Conservation (phyloP, 2,797 vertebrate species). For the Dendrocincla fuliginosa region DNA sequence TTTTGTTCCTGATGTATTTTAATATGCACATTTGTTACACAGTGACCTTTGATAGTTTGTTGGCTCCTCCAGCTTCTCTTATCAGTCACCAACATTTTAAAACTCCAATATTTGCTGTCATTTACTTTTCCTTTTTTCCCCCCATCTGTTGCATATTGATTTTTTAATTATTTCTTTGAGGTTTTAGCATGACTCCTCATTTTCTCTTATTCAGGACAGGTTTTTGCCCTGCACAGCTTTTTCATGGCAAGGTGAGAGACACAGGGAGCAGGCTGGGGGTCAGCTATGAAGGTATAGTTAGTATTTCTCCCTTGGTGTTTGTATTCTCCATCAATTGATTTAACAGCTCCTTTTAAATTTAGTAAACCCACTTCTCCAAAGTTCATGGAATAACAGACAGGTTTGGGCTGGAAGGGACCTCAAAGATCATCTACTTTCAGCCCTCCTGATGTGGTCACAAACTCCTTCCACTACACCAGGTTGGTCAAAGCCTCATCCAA, state of each 20-base stretch:
- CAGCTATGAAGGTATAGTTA: not conserved
- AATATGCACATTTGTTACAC: not conserved
- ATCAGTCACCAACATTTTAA: conserved; percentile 23
- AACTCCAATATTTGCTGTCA: conserved; percentile 13
- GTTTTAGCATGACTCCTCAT: not conserved
- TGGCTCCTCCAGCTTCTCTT: not conserved
- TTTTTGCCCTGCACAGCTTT: not conserved
- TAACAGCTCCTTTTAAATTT: not conserved
- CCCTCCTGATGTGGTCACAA: not conserved
- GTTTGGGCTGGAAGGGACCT: not conserved
- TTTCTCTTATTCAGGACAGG: not conserved
- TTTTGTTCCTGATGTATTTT: not conserved
- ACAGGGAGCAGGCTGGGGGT: not conserved
- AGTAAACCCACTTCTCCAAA: not conserved
- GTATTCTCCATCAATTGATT: not conserved
- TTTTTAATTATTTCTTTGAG: not conserved
- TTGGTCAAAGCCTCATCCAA: not conserved
- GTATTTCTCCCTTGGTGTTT: not conserved
- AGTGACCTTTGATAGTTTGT: conserved; percentile 35
- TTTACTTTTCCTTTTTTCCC: conserved; percentile 8
- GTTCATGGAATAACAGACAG: not conserved
- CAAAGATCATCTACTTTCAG: not conserved
- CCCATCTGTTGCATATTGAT: conserved; percentile 44
- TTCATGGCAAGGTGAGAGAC: not conserved
- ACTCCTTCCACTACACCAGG: not conserved